phyloP scores from a whole-genome alignment of 2,113 vertebrate species.

The Hippoglossus stenolepis region DNA sequence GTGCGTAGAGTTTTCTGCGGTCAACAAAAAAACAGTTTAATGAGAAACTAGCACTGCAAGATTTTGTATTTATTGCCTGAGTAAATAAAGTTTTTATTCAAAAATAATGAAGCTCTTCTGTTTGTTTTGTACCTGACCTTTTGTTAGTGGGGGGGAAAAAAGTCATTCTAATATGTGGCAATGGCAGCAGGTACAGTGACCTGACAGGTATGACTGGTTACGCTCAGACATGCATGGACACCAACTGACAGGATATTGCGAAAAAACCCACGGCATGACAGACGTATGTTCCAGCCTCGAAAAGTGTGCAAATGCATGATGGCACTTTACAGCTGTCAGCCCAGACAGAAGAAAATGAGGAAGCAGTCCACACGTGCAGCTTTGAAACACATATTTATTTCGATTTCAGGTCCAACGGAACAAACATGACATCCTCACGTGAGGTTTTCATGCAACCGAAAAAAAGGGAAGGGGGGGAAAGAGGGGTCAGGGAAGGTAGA shows the following conservation, averaged over 20 bases:
- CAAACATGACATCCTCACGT: constrained; percentile 76
- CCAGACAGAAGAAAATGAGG: constrained; percentile 26
- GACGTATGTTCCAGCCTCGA: not conserved
- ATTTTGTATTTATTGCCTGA: constrained; percentile 53
- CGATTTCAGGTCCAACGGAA: constrained; percentile 73
- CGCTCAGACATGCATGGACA: not conserved
- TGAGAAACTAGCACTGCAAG: not conserved
- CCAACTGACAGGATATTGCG: not conserved
- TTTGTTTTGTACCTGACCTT: not conserved
- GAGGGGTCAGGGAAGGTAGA: not conserved
- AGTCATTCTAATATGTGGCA: not conserved
- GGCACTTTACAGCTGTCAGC: not conserved
- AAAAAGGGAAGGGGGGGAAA: constrained; percentile 34
- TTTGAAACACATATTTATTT: constrained; percentile 84
- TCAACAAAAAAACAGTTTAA: constrained; percentile 8
- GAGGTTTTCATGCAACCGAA: constrained; percentile 86
- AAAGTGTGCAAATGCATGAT: not conserved
- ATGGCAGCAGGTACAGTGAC: constrained; percentile 13
- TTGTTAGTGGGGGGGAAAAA: not conserved
- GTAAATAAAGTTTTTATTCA: constrained; percentile 62
- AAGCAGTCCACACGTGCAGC: constrained; percentile 48
- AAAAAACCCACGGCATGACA: no score
- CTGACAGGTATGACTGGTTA: constrained; percentile 63
- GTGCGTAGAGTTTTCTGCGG: not conserved
- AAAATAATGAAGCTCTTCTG: not conserved